These are phyloP conservation scores for Globodera rostochiensis DNA, from an alignment of 1,140 invertebrate genomes.

Conservation along the genomic window DNA sequence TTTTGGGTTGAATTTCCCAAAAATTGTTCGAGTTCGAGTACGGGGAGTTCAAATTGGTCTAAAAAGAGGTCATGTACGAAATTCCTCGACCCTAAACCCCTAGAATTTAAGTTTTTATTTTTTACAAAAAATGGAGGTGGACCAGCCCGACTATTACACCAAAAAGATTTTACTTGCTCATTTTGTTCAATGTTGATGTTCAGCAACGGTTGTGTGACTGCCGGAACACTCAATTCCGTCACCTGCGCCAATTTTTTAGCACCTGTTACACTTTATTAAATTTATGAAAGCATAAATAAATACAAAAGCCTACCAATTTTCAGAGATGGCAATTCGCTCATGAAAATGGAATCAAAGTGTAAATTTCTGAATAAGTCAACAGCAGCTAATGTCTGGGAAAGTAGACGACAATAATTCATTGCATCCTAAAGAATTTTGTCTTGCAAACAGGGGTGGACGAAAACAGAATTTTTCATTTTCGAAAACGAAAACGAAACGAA, in stretches of 20 bases:
- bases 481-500: no score
- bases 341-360: not conserved
- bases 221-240: not conserved
- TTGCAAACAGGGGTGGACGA: no score
- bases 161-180: not conserved
- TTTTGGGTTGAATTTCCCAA: no score
- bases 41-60: no score
- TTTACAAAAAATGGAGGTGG: no score
- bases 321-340: not conserved
- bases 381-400: not conserved
- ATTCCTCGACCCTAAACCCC: no score
- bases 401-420: not conserved
- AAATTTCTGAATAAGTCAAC: not conserved
- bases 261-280: not conserved
- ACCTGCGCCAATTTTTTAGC: not conserved
- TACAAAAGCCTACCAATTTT: not conserved
- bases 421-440: not conserved
- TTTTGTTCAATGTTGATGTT: not conserved
- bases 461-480: no score
- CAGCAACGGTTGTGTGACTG: not conserved
- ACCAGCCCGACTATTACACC: no score
- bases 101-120: no score
- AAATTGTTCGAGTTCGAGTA: no score
- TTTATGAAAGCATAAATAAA: not conserved
- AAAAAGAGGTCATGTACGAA: no score